Percentiles rank a stretch among this genome's conserved stretches.
These are phyloP conservation scores for Poicephalus meyeri DNA, from an alignment of 2,113 vertebrate genomes.

Conservation along the genomic window DNA sequence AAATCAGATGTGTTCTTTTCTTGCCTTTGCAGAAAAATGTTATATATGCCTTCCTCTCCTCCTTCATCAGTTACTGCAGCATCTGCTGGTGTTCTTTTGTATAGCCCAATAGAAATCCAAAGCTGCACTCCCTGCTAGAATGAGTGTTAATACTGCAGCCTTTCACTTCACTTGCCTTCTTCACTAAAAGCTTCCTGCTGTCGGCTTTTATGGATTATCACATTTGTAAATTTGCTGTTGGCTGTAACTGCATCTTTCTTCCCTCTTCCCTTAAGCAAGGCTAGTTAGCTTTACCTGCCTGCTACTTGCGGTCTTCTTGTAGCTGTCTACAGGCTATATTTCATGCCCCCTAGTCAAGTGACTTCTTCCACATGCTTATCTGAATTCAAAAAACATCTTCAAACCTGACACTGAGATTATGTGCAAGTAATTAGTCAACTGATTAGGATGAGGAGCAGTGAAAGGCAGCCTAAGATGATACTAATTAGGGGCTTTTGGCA, in stretches of 20 bases:
- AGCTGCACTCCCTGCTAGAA: not conserved
- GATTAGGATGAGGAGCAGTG: conserved; percentile 29
- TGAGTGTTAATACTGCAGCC: not conserved
- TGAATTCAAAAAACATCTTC: not conserved
- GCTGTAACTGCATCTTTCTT: not conserved
- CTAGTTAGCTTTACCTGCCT: not conserved
- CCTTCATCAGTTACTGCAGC: not conserved
- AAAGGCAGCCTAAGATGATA: conserved; percentile 42
- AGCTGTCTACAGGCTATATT: not conserved
- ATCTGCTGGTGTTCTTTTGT: not conserved
- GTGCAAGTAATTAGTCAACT: conserved; percentile 44
- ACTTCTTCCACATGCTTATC: not conserved
- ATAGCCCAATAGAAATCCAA: not conserved
- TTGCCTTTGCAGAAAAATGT: not conserved
- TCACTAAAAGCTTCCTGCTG: not conserved
- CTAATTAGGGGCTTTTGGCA: conserved; percentile 61
- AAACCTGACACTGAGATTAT: not conserved
- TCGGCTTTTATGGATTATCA: not conserved
- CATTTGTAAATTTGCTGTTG: not conserved
- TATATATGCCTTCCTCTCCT: not conserved
- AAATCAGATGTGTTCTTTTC: not conserved
- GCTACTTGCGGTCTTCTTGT: not conserved
- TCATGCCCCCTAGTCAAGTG: not conserved
- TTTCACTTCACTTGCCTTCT: not conserved
- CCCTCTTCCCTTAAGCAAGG: not conserved